Conservation (phyloP, 2,113 vertebrate species). For the Stomatorhinus ivindoensis region DNA sequence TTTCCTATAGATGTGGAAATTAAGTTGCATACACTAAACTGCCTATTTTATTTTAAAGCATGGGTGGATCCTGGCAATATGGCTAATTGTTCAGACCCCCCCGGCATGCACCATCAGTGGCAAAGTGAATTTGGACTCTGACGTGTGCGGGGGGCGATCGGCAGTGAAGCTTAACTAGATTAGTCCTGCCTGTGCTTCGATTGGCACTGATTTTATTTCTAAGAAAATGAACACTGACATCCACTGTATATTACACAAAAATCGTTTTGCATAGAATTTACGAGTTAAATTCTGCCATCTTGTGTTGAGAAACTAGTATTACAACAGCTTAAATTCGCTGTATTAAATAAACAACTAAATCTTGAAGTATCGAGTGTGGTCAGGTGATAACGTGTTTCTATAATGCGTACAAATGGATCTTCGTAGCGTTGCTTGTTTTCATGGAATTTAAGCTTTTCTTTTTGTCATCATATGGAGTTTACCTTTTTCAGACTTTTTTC, state of each 20-base stretch:
- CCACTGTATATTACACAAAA: background rate
- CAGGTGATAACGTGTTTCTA: background rate
- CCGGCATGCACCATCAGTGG: no score
- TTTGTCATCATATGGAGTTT: background rate
- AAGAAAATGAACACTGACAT: background rate
- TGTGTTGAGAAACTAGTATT: background rate
- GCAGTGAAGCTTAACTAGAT: background rate
- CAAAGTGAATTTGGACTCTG: no score
- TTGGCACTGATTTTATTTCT: background rate
- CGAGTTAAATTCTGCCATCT: background rate
- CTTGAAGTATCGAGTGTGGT: background rate
- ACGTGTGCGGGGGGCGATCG: no score
- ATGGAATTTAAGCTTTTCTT: background rate
- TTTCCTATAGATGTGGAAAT: no score
- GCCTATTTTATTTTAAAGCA: no score
- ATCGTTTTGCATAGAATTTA: background rate
- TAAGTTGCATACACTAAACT: no score
- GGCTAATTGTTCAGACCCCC: no score
- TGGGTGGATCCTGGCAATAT: no score
- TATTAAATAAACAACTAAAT: background rate
- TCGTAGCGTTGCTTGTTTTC: background rate
- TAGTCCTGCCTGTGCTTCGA: no score
- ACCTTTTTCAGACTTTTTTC: background rate
- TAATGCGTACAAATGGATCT: background rate
- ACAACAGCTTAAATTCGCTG: background rate